Percentiles rank a stretch among this genome's conserved stretches.
These are phyloP conservation scores for Idris sp. DNA, from an alignment of 1,140 invertebrate genomes.

Conservation along the genomic window DNA sequence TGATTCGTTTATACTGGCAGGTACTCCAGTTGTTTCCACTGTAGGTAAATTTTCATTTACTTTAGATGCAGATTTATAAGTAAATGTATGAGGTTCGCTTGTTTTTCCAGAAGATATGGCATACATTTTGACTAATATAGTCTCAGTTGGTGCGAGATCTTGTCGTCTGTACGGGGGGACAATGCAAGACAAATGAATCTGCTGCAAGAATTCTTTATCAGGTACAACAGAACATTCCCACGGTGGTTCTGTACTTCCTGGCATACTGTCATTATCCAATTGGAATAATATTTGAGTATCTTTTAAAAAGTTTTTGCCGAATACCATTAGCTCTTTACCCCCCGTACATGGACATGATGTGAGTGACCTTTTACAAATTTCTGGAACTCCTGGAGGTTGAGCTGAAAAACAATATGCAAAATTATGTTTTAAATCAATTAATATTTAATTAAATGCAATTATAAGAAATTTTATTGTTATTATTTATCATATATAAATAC, in stretches of 20 bases:
- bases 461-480: too few relatives aligned
- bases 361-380: slow-evolving; percentile 95
- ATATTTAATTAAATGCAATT: too few relatives aligned
- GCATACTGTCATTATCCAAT: slow-evolving; percentile 79
- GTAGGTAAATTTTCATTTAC: slow-evolving; percentile 61
- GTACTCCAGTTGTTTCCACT: slow-evolving; percentile 34
- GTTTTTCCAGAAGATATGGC: slow-evolving; percentile 92
- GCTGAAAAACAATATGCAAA: slow-evolving; percentile 80
- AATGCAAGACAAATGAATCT: slow-evolving; percentile 95
- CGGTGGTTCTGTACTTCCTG: slow-evolving; percentile 75
- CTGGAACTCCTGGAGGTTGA: slow-evolving; percentile 96
- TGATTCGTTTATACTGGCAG: slow-evolving; percentile 34
- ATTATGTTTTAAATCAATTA: too few relatives aligned
- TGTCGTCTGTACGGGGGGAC: slow-evolving; percentile 87
- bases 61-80: slow-evolving; percentile 83
- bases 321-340: slow-evolving; percentile 93
- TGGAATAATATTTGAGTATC: slow-evolving; percentile 94
- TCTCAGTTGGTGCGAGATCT: slow-evolving; percentile 80
- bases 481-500: too few relatives aligned
- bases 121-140: slow-evolving; percentile 86
- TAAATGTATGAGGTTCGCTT: slow-evolving; percentile 92
- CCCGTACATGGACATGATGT: slow-evolving; percentile 86
- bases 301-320: slow-evolving; percentile 98
- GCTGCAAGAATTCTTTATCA: slow-evolving; percentile 90
- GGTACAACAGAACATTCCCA: slow-evolving; percentile 89